A percentile compares a stretch with the other conserved stretches of the same genome.
Conservation (phyloP, 2,888 invertebrate species). For the Calliphora vomitoria region DNA sequence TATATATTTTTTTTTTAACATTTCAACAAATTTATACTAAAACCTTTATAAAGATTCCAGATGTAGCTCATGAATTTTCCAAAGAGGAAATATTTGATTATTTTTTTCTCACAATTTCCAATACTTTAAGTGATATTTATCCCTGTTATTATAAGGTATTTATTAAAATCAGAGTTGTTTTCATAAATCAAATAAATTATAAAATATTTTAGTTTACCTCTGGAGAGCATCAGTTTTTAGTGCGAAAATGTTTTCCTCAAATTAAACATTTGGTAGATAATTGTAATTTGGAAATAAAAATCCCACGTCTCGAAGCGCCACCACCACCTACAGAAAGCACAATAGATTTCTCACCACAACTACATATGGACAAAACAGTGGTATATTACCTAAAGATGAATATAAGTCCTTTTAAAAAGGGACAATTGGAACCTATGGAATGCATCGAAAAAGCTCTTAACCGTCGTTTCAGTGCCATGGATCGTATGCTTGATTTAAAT, state of each 20-base stretch:
- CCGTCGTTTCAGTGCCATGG: conserved; percentile 78
- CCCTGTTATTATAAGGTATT: conserved; percentile 82
- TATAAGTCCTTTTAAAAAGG: conserved; percentile 77
- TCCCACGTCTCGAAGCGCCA: conserved; percentile 75
- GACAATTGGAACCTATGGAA: conserved; percentile 79
- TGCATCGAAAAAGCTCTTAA: conserved; percentile 78
- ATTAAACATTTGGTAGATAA: conserved; percentile 77
- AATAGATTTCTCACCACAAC: conserved; percentile 60
- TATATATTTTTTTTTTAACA: not conserved
- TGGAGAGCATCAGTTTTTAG: conserved; percentile 80
- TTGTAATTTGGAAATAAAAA: conserved; percentile 78
- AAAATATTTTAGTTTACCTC: conserved; percentile 76
- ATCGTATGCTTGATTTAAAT: conserved; percentile 80
- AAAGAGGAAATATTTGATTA: conserved; percentile 80
- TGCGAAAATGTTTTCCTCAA: conserved; percentile 81
- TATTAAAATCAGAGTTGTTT: not conserved
- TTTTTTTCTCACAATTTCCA: conserved; percentile 79
- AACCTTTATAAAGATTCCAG: conserved; percentile 78
- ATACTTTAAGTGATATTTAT: conserved; percentile 78
- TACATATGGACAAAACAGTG: conserved; percentile 73
- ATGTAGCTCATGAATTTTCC: conserved; percentile 73
- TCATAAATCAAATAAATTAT: not conserved
- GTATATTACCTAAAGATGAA: conserved; percentile 80
- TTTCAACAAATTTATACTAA: not conserved
- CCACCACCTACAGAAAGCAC: conserved; percentile 44